Evolutionary conservation across 2,888 invertebrate genomes (phyloP).

Genomic region (Xanthia togata): DNA sequence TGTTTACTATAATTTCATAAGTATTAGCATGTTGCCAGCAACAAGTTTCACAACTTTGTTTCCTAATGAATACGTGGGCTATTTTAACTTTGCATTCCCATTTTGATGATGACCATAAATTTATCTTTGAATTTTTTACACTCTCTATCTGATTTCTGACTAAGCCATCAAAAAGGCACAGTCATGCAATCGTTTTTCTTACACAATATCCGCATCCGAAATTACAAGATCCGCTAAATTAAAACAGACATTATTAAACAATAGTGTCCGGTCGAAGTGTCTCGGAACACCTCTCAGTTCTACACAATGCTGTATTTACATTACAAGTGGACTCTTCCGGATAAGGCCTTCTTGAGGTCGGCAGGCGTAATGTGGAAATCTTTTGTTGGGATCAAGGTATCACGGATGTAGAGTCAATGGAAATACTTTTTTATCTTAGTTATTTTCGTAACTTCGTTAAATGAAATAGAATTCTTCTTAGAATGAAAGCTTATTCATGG

Average conservation of each 20-base stretch:
- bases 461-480: too few relatives aligned
- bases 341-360: conserved; percentile 84
- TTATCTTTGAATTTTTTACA: too few relatives aligned
- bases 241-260: conserved; percentile 66
- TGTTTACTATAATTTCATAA: neutral
- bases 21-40: too few relatives aligned
- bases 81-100: too few relatives aligned
- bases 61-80: neutral
- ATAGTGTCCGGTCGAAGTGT: conserved; percentile 68
- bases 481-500: neutral
- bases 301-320: conserved; percentile 86
- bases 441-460: too few relatives aligned
- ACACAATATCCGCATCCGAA: conserved; percentile 7
- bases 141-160: neutral
- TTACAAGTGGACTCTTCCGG: conserved; percentile 88
- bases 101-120: too few relatives aligned
- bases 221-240: conserved; percentile 48
- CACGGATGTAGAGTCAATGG: conserved; percentile 63
- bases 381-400: conserved; percentile 82
- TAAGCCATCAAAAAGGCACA: neutral
- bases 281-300: conserved; percentile 69
- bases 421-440: conserved; percentile 29
- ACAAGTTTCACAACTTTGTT: neutral
- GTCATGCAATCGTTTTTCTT: neutral
- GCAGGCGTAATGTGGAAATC: conserved; percentile 86